Percentiles rank a stretch among this genome's conserved stretches.
Evolutionary conservation across 2,888 invertebrate genomes (phyloP).

Genomic region (Stenolophus ochropezus): DNA sequence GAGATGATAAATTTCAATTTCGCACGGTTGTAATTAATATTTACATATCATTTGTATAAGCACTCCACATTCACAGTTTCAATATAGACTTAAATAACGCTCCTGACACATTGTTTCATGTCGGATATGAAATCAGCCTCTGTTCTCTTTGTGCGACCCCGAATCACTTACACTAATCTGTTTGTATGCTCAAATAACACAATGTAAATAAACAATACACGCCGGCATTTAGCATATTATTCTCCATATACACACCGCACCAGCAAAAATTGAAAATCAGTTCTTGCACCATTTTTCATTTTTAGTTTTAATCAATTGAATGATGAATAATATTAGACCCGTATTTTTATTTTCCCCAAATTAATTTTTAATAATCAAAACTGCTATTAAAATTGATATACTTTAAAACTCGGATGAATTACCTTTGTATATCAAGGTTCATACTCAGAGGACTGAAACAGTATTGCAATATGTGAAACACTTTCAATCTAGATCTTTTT

Average conservation of each 20-base stretch:
- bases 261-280: neutral
- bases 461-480: too few relatives aligned
- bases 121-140: neutral
- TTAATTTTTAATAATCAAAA: too few relatives aligned
- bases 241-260: neutral
- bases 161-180: neutral
- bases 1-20: slow-evolving; percentile 40
- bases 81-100: slow-evolving; percentile 19
- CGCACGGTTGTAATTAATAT: slow-evolving; percentile 45
- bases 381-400: too few relatives aligned
- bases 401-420: too few relatives aligned
- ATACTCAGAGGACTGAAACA: too few relatives aligned
- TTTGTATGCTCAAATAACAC: neutral
- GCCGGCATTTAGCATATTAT: neutral
- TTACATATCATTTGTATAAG: slow-evolving; percentile 44
- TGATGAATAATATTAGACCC: too few relatives aligned
- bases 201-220: neutral
- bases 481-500: too few relatives aligned
- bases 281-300: too few relatives aligned
- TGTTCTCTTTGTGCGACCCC: neutral
- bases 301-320: too few relatives aligned
- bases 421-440: too few relatives aligned
- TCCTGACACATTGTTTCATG: neutral
- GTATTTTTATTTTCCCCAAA: too few relatives aligned
- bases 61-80: slow-evolving; percentile 1